A percentile compares a stretch with the other conserved stretches of the same genome.
These are phyloP conservation scores for Amphimallon solstitiale DNA, from an alignment of 2,888 invertebrate genomes.

Conservation along the genomic window DNA sequence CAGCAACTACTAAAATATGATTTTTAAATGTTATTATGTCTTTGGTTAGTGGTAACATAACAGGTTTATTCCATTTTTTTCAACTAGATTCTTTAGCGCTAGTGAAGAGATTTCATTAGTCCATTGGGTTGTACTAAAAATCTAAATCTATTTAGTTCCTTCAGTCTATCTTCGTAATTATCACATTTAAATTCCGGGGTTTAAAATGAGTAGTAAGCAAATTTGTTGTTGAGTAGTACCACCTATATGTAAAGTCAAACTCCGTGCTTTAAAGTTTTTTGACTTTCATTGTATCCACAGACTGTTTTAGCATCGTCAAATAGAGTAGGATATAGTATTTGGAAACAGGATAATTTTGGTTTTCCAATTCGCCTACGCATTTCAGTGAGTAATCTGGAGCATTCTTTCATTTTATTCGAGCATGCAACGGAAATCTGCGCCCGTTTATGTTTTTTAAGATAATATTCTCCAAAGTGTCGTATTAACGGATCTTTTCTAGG, in stretches of 20 bases:
- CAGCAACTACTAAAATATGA: slow-evolving; percentile 24
- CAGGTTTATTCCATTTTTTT: slow-evolving; percentile 43
- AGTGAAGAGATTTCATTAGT: slow-evolving; percentile 11
- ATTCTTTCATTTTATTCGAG: slow-evolving; percentile 38
- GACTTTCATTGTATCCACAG: slow-evolving; percentile 37
- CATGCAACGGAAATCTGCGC: slow-evolving; percentile 16
- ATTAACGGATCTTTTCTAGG: slow-evolving; percentile 31
- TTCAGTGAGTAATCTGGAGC: slow-evolving; percentile 23
- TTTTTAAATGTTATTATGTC: slow-evolving; percentile 42
- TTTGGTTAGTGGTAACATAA: slow-evolving; percentile 39
- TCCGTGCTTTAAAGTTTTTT: slow-evolving; percentile 44
- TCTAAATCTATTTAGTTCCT: neutral
- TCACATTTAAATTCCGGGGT: slow-evolving; percentile 32
- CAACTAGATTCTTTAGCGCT: slow-evolving; percentile 39
- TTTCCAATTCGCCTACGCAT: slow-evolving; percentile 24
- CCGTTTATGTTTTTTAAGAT: slow-evolving; percentile 35
- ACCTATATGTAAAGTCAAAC: slow-evolving; percentile 40
- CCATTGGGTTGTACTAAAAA: too few species aligned
- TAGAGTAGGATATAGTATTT: slow-evolving; percentile 1
- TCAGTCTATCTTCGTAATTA: slow-evolving; percentile 8
- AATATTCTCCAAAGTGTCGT: slow-evolving; percentile 30
- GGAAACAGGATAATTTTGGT: slow-evolving; percentile 6
- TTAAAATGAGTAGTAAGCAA: slow-evolving; percentile 25
- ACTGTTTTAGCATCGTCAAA: slow-evolving; percentile 33
- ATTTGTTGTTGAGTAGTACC: slow-evolving; percentile 36